Base-by-base conservation (phyloP, 2,797 vertebrate species). In the Menidia menidia region DNA sequence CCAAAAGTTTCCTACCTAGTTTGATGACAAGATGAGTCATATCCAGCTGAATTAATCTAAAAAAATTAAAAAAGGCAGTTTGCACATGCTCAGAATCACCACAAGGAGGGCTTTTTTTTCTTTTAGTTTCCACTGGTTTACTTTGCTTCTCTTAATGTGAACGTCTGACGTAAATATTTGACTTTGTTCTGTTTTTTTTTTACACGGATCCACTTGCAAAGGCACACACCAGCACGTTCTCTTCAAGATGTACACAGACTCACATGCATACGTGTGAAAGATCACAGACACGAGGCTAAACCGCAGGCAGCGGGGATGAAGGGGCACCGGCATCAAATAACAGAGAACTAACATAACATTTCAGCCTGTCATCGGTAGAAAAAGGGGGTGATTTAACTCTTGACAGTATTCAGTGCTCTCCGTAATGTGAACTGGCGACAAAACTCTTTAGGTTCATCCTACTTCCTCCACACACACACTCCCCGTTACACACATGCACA, bases 71-170 rank as follows among this genome's bases (percentile, higher is more conserved):
- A 14, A 10, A 18, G 16, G 55, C 60, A 43, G 68, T 66, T 12
- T 39, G 61, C 56, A 39, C 50, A 60, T n/a, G 61, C 64, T 56
- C 57, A 57, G 60, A 70, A 67, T 73, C 82, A 71, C 76, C 68
- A 51, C 1, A 2, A 33, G 47, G 33, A 43, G 16, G 56, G 58
- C 42, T 33, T 54, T 25, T 25, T 25, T 25, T 25, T n/a, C n/a
- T n/a, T 72, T 65, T 44, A 50, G 25, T 9, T 84, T 78, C 81
- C 60, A 7, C 62, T 25, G 72, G 72, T 81, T 78, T 73, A 70
- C 73, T 83, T 78, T 75, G 58, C 68, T 79, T 52, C 61, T 75
- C 75, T 73, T 82, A 71, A 85, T 82, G 71, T 71, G 73, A 86
- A 85, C 73, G 71, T 79, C 71, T 58, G 61, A 68, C 62, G 78